Percentiles rank a stretch among this genome's conserved stretches.
phyloP scores from a whole-genome alignment of 1,140 invertebrate genomes.

The Daktulosphaira vitifoliae region DNA sequence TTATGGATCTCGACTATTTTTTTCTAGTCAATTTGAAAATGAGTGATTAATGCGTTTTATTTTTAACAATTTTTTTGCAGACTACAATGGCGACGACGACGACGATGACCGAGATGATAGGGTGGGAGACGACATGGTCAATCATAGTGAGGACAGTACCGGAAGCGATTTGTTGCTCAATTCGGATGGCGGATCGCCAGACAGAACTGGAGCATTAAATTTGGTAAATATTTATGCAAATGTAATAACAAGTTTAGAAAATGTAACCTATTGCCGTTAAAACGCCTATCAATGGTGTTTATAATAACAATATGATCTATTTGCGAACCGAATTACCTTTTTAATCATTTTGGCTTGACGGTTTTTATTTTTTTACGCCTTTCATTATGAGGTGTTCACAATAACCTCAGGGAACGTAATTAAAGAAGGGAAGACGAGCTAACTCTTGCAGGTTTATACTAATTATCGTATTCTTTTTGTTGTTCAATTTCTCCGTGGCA shows the following conservation, averaged over 20 bases:
- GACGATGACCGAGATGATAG: constrained; percentile 6
- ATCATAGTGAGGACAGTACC: constrained; percentile 28
- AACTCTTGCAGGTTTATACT: no score
- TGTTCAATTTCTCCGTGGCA: no score
- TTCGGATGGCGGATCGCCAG: constrained; percentile 24
- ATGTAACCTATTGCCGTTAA: no score
- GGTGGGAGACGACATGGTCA: constrained; percentile 14
- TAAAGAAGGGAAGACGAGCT: not conserved
- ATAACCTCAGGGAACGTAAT: constrained; percentile 1
- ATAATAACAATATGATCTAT: no score
- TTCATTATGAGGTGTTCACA: constrained; percentile 10
- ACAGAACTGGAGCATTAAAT: constrained; percentile 27
- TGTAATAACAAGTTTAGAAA: no score
- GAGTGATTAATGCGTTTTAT: constrained; percentile 1
- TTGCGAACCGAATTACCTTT: no score
- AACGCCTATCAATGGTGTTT: no score
- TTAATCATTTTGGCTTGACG: no score
- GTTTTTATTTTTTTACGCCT: constrained; percentile 17
- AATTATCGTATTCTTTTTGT: no score
- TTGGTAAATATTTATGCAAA: constrained; percentile 11
- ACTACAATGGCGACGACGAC: constrained; percentile 16
- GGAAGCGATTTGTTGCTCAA: constrained; percentile 32
- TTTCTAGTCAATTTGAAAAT: not conserved
- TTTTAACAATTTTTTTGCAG: not conserved
- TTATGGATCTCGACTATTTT: constrained; percentile 10